Base-by-base conservation (phyloP, 2,888 invertebrate genomes). In the Drosophila putrida region DNA sequence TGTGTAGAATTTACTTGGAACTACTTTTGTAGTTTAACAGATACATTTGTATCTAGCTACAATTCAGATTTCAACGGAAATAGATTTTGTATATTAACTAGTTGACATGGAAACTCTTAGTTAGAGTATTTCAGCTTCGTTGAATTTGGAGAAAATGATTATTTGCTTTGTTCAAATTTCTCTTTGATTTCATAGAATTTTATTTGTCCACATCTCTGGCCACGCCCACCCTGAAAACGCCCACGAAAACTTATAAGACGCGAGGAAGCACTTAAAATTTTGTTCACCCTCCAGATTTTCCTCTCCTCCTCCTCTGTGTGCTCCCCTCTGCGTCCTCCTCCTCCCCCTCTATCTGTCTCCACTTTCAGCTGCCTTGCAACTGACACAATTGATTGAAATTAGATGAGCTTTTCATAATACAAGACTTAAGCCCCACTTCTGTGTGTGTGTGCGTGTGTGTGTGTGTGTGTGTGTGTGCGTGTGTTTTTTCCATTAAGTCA, bases 381-480 rank as follows among this genome's bases (percentile, higher is more conserved):
- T 72, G 87, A 76, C 80, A 71, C 83, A 87, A 86, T 88, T 89
- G 87, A 87, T 87, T 87, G 87, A 88, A 88, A 88, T 87, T 89
- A 89, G 90, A 89, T 89, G 90, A 88, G 90, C 83, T 87, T 89
- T 89, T 86, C 84, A 89, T 89, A 89, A 89, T 83, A 77, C 87
- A 81, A 63, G 68, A 71, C 86, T 71, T 76, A 67, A 80, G 86
- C 54, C 64, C 72, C 31, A 38, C 54, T 50, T 51, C 46, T 50
- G 36, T 13, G 44, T 4, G 35, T 31, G 59, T 15, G 50, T 27
- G 39, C 44, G 36, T 59, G 62, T 36, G 47, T 11, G 58, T 25
- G 46, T 31, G 49, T 38, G 28, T 46, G 58, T 28, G 59, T 46
- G 53, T 46, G 60, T 31, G 35, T 57, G 47, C 59, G 53, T n/a